Evolutionary conservation across 1,140 invertebrate species (phyloP).

Genomic region (Dreissena polymorpha): DNA sequence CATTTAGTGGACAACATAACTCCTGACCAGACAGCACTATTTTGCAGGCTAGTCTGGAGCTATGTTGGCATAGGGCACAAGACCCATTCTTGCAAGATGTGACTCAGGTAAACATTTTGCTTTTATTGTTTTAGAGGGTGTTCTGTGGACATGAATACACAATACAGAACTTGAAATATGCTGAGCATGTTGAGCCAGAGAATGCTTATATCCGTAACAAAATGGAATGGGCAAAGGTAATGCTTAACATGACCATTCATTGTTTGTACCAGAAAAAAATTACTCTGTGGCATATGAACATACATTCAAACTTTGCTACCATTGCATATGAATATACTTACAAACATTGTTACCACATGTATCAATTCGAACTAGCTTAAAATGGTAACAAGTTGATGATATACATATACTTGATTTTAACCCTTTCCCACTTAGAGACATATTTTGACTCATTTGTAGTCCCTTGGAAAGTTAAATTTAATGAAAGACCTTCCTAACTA

Average conservation of each 20-base stretch:
- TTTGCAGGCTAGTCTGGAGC: too few relatives aligned
- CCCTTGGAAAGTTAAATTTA: too few relatives aligned
- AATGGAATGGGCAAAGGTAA: slow-evolving; percentile 74
- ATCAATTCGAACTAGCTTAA: not conserved
- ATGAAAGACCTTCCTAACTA: too few relatives aligned
- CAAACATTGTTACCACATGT: not conserved
- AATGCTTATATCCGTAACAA: slow-evolving; percentile 86
- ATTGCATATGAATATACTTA: not conserved
- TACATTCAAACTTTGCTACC: not conserved
- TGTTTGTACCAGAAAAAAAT: not conserved
- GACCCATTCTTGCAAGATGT: too few relatives aligned
- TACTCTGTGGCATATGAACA: too few relatives aligned
- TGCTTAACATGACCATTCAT: not conserved
- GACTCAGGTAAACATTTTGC: not conserved
- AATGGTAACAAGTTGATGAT: not conserved
- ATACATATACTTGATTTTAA: not conserved
- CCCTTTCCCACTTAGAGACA: too few relatives aligned
- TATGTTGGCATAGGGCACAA: too few relatives aligned
- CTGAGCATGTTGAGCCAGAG: slow-evolving; percentile 89
- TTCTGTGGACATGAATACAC: slow-evolving; percentile 99
- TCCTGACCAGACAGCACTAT: too few relatives aligned
- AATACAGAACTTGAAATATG: slow-evolving; percentile 94
- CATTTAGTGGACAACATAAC: too few relatives aligned
- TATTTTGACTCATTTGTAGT: too few relatives aligned
- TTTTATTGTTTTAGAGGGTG: slow-evolving; percentile 85